Conservation (phyloP, 92 coral and sea anemone genomes). For the Isaurus tuberculatus region DNA sequence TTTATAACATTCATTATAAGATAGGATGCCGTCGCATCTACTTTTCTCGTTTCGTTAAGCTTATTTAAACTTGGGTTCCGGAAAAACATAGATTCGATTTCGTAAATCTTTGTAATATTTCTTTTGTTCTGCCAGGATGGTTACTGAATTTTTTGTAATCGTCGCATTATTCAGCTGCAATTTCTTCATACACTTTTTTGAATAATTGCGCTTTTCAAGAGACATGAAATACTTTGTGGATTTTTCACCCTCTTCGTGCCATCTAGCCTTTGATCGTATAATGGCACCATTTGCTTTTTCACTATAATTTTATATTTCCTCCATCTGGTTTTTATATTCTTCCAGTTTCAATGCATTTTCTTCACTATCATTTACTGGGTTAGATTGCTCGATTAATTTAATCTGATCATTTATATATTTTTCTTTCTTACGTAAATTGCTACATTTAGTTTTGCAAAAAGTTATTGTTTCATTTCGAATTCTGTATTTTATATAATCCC, state of each 20-base stretch:
- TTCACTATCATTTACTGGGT: constrained; percentile 2
- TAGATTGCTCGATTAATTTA: not conserved
- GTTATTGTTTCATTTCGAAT: not conserved
- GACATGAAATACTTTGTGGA: not conserved
- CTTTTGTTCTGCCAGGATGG: not conserved
- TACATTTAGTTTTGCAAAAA: constrained; percentile 4
- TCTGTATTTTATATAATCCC: constrained; percentile 22
- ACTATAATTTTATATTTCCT: not conserved
- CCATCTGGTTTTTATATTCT: not conserved
- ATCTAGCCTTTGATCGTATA: not conserved
- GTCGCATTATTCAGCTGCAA: not conserved
- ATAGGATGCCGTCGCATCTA: no score
- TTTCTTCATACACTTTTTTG: not conserved
- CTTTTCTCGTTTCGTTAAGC: no score
- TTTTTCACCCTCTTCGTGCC: constrained; percentile 1
- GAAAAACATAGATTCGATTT: no score
- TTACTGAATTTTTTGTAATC: not conserved
- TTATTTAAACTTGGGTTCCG: no score
- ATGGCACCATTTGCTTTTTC: not conserved
- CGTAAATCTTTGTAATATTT: not conserved
- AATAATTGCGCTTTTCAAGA: not conserved
- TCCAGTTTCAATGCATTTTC: constrained; percentile 7
- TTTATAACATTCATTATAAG: no score
- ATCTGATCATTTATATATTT: not conserved
- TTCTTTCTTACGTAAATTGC: not conserved